Conservation (phyloP, 2,113 vertebrate genomes). For the Barnardius zonarius region DNA sequence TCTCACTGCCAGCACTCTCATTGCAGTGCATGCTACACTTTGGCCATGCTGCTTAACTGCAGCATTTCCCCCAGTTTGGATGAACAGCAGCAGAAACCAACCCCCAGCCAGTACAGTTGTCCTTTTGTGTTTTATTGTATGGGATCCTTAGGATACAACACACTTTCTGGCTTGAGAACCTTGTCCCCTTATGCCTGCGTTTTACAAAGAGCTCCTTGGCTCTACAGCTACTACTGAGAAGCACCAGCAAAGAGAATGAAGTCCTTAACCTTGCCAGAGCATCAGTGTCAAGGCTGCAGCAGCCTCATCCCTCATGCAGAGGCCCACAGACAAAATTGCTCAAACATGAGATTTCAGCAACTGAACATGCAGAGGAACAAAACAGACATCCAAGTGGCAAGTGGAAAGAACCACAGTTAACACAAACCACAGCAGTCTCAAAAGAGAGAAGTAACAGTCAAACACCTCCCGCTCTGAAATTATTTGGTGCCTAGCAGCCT, state of each 20-base stretch:
- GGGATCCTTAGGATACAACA: background rate
- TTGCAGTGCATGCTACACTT: background rate
- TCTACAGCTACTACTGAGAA: background rate
- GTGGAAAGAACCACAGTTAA: slow-evolving; percentile 66
- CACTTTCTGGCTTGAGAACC: background rate
- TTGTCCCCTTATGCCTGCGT: background rate
- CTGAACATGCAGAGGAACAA: slow-evolving; percentile 22
- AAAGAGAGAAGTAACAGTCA: slow-evolving; percentile 66
- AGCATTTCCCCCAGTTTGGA: background rate
- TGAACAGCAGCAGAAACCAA: background rate
- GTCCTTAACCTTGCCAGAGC: background rate
- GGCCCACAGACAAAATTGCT: slow-evolving; percentile 22
- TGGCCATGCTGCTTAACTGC: background rate
- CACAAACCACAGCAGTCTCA: slow-evolving; percentile 64
- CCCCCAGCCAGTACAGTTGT: rapidly evolving
- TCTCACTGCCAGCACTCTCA: background rate
- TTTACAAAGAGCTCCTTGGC: background rate
- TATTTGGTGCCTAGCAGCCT: background rate
- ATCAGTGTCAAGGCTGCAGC: background rate
- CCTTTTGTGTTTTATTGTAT: background rate
- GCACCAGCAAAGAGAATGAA: background rate
- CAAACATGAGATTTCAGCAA: slow-evolving; percentile 63
- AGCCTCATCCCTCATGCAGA: background rate
- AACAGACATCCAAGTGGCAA: slow-evolving; percentile 60
- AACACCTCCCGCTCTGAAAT: background rate